Evolutionary conservation across 1,140 invertebrate genomes (phyloP).

Genomic region (Frieseomelitta varia): DNA sequence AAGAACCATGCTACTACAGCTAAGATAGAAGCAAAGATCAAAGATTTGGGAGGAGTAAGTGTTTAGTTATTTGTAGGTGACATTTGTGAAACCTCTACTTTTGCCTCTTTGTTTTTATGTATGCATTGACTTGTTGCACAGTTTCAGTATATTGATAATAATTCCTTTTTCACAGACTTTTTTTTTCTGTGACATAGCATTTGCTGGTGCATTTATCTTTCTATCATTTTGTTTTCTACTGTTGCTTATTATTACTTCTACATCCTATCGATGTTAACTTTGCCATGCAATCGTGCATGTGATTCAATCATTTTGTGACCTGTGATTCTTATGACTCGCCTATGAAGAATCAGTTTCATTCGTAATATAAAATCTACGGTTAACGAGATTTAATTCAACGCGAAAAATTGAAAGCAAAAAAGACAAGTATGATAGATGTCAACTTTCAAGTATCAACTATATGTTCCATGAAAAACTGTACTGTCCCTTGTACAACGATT

Average conservation of each 20-base stretch:
- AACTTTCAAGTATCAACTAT: background rate
- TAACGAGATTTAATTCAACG: too few species aligned
- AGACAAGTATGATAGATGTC: background rate
- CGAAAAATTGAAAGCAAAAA: background rate
- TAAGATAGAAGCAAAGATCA: conserved; percentile 85
- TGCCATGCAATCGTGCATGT: too few species aligned
- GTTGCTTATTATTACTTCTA: conserved; percentile 57
- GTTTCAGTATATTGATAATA: conserved; percentile 25
- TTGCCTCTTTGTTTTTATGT: conserved; percentile 17
- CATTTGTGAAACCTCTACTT: conserved; percentile 1
- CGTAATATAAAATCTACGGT: too few species aligned
- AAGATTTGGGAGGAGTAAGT: conserved; percentile 87
- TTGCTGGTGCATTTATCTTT: too few species aligned
- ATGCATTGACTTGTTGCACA: conserved; percentile 31
- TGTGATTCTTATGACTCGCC: background rate
- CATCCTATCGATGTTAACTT: conserved; percentile 37
- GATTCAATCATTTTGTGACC: background rate
- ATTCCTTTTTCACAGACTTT: background rate
- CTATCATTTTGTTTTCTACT: conserved; percentile 43
- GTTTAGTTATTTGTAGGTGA: background rate
- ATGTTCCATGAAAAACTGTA: background rate
- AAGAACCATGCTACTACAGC: conserved; percentile 85
- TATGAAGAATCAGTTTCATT: background rate
- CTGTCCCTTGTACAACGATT: background rate
- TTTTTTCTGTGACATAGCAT: background rate